Percentiles rank a stretch among this genome's conserved stretches.
Conservation (phyloP, 2,888 invertebrate genomes). For the Agriopis aurantiaria region DNA sequence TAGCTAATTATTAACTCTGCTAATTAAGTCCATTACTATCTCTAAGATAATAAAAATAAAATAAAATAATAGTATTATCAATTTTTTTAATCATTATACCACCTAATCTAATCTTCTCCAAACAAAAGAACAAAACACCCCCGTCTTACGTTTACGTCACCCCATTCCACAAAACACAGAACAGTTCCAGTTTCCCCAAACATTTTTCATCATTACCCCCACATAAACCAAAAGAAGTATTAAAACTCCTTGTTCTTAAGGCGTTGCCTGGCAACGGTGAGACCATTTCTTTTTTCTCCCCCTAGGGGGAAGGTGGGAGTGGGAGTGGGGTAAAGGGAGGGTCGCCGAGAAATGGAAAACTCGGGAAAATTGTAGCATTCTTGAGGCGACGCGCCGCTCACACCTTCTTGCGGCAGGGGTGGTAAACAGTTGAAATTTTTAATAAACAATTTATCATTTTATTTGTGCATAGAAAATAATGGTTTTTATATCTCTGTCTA, state of each 20-base stretch:
- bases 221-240: conserved; percentile 45
- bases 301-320: conserved; percentile 40
- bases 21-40: too few relatives aligned
- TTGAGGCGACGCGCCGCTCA: conserved; percentile 85
- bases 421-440: conserved; percentile 59
- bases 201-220: conserved; percentile 37
- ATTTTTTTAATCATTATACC: conserved; percentile 10
- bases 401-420: conserved; percentile 78
- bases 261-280: conserved; percentile 74
- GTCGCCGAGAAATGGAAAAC: conserved; percentile 85
- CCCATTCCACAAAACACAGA: conserved; percentile 8
- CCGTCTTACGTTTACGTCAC: conserved; percentile 10
- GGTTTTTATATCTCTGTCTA: too few relatives aligned
- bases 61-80: too few relatives aligned
- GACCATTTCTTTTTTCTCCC: conserved; percentile 78
- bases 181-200: conserved; percentile 31
- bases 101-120: not conserved
- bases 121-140: conserved; percentile 4
- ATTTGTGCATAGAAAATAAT: not conserved
- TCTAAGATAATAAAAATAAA: too few relatives aligned
- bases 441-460: not conserved
- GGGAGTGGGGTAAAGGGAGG: conserved; percentile 57
- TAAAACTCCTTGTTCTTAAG: conserved; percentile 33
- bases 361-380: conserved; percentile 87
- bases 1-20: too few relatives aligned